phyloP scores from a whole-genome alignment of 2,888 invertebrate genomes.

The Enoplolaimus lenunculus region DNA sequence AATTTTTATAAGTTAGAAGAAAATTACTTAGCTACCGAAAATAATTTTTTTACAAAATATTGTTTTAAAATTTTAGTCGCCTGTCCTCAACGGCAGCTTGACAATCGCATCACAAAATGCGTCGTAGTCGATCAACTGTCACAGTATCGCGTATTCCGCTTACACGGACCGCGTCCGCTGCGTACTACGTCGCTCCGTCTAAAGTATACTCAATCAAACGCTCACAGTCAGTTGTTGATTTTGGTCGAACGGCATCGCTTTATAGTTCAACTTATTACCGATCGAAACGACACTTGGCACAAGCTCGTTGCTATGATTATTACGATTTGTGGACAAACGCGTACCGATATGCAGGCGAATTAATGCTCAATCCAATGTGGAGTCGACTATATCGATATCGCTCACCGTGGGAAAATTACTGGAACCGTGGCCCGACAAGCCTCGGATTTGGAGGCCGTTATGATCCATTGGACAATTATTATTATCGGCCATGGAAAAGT shows the following conservation, averaged over 20 bases:
- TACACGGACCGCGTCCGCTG: too few relatives aligned
- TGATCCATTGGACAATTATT: neutral
- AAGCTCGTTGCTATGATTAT: neutral
- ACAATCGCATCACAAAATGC: too few relatives aligned
- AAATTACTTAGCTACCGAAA: too few relatives aligned
- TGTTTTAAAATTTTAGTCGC: too few relatives aligned
- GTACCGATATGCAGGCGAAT: neutral
- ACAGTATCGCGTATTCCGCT: too few relatives aligned
- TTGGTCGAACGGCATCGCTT: neutral
- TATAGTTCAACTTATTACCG: neutral
- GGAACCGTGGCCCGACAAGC: neutral
- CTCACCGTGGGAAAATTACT: neutral
- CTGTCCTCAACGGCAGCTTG: too few relatives aligned
- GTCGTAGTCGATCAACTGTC: too few relatives aligned
- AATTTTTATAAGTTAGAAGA: too few relatives aligned
- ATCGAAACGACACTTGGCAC: neutral
- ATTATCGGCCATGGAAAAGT: neutral
- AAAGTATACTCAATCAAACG: neutral
- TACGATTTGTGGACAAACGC: neutral
- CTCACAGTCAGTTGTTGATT: neutral
- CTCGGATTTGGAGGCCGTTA: neutral
- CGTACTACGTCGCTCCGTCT: neutral
- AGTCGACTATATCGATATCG: neutral
- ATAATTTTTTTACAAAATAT: too few relatives aligned
- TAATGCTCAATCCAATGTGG: neutral